These are phyloP conservation scores for Apeira syringaria DNA, from an alignment of 2,888 invertebrate genomes.

Conservation along the genomic window DNA sequence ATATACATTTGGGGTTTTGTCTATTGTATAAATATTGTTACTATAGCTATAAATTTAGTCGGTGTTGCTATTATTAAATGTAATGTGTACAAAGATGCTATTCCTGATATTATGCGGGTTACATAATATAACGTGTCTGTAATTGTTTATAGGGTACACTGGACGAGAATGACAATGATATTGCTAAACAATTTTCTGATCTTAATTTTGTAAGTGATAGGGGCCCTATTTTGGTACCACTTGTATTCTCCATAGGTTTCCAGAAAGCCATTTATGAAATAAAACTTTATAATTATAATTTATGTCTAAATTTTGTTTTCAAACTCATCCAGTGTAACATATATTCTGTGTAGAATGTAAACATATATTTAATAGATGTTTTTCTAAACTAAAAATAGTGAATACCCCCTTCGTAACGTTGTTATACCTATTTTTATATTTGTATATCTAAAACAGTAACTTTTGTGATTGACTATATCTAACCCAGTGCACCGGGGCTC, in stretches of 20 bases:
- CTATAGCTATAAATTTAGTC: constrained; percentile 7
- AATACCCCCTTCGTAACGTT: constrained; percentile 10
- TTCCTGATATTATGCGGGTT: constrained; percentile 18
- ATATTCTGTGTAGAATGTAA: background rate
- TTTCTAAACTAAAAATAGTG: constrained; percentile 19
- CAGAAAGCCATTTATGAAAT: no score
- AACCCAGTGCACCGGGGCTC: no score
- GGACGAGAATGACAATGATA: constrained; percentile 4
- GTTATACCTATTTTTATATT: constrained; percentile 15
- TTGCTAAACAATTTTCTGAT: no score
- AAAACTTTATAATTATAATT: no score
- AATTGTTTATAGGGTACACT: constrained; percentile 3
- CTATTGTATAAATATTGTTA: background rate
- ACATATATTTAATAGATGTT: constrained; percentile 11
- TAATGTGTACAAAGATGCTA: constrained; percentile 22
- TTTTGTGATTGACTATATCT: background rate
- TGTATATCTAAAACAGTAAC: constrained; percentile 8
- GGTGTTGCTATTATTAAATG: constrained; percentile 14
- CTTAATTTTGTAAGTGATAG: no score
- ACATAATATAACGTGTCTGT: constrained; percentile 10
- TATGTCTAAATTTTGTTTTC: constrained; percentile 10
- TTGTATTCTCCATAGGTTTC: no score
- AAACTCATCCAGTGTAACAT: background rate
- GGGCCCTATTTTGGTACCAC: no score
- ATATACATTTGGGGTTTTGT: no score